Evolutionary conservation across 2,113 vertebrate species (phyloP).

Genomic region (Bostrychus sinensis): DNA sequence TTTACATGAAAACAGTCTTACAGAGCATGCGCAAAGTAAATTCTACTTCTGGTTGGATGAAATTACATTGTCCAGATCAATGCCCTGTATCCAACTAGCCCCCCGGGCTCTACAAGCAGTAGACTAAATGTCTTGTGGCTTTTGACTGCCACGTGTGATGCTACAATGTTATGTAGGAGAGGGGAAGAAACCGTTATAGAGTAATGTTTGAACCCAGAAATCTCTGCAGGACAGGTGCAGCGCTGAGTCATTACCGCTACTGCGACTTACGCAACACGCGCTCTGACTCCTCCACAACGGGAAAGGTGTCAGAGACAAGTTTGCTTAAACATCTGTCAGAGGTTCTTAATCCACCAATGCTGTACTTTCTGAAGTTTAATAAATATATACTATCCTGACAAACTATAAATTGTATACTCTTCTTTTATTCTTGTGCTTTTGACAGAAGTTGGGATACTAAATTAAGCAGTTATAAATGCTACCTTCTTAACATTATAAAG

Average conservation of each 20-base stretch:
- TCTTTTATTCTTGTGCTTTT: too few relatives aligned
- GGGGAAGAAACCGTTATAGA: slow-evolving; percentile 24
- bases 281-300: slow-evolving; percentile 45
- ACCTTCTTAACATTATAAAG: neutral
- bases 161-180: slow-evolving; percentile 9
- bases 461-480: neutral
- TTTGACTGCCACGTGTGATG: slow-evolving; percentile 9
- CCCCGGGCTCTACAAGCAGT: neutral
- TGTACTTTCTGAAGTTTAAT: too few relatives aligned
- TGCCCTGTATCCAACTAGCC: too few relatives aligned
- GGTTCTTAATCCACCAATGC: neutral
- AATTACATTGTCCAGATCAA: too few relatives aligned
- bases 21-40: too few relatives aligned
- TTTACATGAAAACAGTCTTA: too few relatives aligned
- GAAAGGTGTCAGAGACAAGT: slow-evolving; percentile 31
- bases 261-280: slow-evolving; percentile 75
- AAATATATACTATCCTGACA: too few relatives aligned
- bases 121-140: neutral
- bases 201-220: slow-evolving; percentile 50
- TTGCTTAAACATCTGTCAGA: slow-evolving; percentile 20
- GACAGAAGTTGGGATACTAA: too few relatives aligned
- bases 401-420: too few relatives aligned
- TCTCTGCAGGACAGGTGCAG: slow-evolving; percentile 75
- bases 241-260: slow-evolving; percentile 80
- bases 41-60: too few relatives aligned